These are phyloP conservation scores for Pharmacophagus antenor DNA, from an alignment of 2,888 invertebrate species.

Conservation along the genomic window DNA sequence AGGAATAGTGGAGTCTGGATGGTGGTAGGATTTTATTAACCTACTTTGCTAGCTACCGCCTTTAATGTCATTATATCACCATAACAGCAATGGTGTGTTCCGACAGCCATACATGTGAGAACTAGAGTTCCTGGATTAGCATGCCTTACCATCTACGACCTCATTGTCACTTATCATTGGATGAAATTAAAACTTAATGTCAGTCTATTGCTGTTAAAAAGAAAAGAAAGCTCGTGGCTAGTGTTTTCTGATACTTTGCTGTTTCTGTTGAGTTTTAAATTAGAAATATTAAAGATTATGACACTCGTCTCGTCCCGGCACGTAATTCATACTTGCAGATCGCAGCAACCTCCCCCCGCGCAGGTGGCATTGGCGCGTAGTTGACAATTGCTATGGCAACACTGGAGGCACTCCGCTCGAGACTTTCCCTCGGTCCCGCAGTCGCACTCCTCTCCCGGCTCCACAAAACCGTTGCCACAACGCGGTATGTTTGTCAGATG, in stretches of 20 bases:
- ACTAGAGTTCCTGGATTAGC: neutral
- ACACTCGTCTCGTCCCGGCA: too few species aligned
- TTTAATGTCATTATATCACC: neutral
- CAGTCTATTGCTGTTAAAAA: too few species aligned
- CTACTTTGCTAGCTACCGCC: neutral
- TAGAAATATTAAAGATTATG: too few species aligned
- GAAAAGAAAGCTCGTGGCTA: too few species aligned
- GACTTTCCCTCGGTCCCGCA: neutral
- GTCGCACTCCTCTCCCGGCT: constrained; percentile 87
- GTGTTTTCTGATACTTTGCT: too few species aligned
- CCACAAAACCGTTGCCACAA: constrained; percentile 93
- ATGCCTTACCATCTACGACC: neutral
- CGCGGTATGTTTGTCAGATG: neutral
- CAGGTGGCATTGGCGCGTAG: constrained; percentile 67
- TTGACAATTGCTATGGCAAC: constrained; percentile 63
- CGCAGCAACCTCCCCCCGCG: constrained; percentile 84
- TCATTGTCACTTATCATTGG: neutral
- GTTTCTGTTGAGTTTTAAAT: too few species aligned
- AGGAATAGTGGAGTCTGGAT: neutral
- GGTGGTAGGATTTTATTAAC: neutral
- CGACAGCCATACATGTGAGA: neutral
- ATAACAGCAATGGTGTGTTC: neutral
- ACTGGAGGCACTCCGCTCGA: neutral
- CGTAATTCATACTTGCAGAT: constrained; percentile 60
- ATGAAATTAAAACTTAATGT: too few species aligned